A percentile compares a stretch with the other conserved stretches of the same genome.
Evolutionary conservation across 2,113 vertebrate genomes (phyloP).

Genomic region (Grammatotria lemairii): DNA sequence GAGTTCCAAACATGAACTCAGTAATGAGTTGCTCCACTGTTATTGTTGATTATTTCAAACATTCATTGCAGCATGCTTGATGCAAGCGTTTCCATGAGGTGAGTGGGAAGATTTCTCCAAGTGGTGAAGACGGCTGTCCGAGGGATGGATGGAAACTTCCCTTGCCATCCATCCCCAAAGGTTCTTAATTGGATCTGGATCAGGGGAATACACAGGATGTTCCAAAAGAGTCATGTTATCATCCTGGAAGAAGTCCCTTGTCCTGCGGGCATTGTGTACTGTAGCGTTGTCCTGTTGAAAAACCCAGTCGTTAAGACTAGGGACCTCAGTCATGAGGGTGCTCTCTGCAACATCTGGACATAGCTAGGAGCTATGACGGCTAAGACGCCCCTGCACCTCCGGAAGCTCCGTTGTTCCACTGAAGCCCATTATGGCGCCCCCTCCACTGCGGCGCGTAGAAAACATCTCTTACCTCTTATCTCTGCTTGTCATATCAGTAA

Average conservation of each 20-base stretch:
- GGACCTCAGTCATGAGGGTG: not conserved
- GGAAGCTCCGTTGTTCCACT: not conserved
- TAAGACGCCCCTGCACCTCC: not conserved
- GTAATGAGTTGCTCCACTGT: not conserved
- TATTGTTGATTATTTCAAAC: not conserved
- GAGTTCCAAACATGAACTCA: accelerated
- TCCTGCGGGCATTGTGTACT: not conserved
- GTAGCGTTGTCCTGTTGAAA: not conserved
- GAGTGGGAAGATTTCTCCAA: not conserved
- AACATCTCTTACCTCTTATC: not conserved
- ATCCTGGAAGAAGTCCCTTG: not conserved
- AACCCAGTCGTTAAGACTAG: not conserved
- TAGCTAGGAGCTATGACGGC: not conserved
- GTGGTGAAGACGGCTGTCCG: not conserved
- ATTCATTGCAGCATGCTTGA: not conserved
- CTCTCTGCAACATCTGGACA: not conserved
- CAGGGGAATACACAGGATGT: not conserved
- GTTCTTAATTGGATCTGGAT: not conserved
- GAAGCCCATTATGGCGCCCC: not conserved
- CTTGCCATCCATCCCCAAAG: not conserved
- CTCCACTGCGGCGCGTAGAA: accelerated
- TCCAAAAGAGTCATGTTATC: not conserved
- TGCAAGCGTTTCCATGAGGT: not conserved
- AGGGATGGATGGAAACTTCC: not conserved
- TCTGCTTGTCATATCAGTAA: not conserved